Percentiles rank a stretch among this genome's conserved stretches.
phyloP scores from a whole-genome alignment of 64 coral and sea anemone species.

The Pachyseris speciosa region DNA sequence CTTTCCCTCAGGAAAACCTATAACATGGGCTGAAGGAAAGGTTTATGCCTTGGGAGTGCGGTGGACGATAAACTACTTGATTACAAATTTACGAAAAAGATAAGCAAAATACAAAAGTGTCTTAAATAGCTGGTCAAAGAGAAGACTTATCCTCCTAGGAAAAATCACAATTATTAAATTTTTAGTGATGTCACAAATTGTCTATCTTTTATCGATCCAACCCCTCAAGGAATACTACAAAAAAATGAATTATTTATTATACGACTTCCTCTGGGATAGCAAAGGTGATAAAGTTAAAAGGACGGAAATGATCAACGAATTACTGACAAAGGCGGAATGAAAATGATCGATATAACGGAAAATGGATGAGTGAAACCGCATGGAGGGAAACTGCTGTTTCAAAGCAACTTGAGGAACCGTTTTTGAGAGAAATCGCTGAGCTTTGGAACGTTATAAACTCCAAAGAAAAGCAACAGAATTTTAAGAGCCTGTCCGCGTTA shows the following conservation, averaged over 20 bases:
- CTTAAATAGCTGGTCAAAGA: not conserved
- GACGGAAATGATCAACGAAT: not conserved
- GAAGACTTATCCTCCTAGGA: slow-evolving; percentile 10
- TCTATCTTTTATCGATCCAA: not conserved
- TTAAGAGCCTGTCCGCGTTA: no score
- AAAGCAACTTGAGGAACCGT: no score
- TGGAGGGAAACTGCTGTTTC: no score
- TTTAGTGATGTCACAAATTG: not conserved
- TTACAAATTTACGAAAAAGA: slow-evolving; percentile 14
- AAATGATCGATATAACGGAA: not conserved
- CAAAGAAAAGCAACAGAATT: no score
- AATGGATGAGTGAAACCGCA: no score
- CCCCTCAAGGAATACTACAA: not conserved
- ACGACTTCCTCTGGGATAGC: not conserved
- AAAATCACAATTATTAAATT: not conserved
- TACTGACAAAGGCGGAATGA: not conserved
- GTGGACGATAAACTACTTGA: no score
- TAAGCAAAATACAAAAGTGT: slow-evolving; percentile 4
- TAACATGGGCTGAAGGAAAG: no score
- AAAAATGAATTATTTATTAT: not conserved
- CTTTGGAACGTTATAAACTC: no score
- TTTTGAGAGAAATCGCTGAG: no score
- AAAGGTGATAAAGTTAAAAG: not conserved
- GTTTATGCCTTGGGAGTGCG: slow-evolving; percentile 4
- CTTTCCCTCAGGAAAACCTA: no score